Base-by-base conservation (phyloP, 2,888 invertebrate species). In the Drosophila mimetica region DNA sequence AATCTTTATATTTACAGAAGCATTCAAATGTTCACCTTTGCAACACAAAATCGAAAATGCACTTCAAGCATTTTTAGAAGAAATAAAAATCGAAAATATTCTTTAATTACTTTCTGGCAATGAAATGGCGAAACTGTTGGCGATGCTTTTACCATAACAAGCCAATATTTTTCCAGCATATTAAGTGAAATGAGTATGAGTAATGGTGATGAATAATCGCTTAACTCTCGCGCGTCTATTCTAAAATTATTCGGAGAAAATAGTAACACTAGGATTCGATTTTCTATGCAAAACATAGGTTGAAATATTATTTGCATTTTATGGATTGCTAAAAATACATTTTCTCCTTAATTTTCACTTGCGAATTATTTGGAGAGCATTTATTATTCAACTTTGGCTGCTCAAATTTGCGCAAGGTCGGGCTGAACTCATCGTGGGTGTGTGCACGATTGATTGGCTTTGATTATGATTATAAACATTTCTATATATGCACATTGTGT, bases 391-490 rank as follows among this genome's bases (percentile, higher is more conserved):
- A n/a, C 7, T 13, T 2, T 5, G 8, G 8, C n/a, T 42, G 11
- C n/a, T 34, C 22, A 6, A 16, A 4, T 58, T 37, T n/a, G 57
- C 11, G 48, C 67, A 79, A 76, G 75, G 76, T 66, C 79, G 44
- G 14, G 25, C 28, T 44, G 22, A 57, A 18, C 50, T 37, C 42
- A 14, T 14, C 36, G 44, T 64, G 63, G 42, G 37, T 52, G 74
- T 61, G 70, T 53, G 22, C 28, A 25, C 63, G 66, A 74, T 76
- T 76, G 71, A 81, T 75, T 78, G 58, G 46, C 55, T 78, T 39
- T 30, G 77, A 79, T 72, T 77, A 48, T 22, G 57, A 61, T 51
- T 54, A 60, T 44, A 48, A 36, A 46, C 30, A 55, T 14, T 9
- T 34, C 22, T 42, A 11, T 13, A 28, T 28, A 47, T 30, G 28